Evolutionary conservation across 2,888 invertebrate species (phyloP).

Genomic region (Ctenicera cuprea): DNA sequence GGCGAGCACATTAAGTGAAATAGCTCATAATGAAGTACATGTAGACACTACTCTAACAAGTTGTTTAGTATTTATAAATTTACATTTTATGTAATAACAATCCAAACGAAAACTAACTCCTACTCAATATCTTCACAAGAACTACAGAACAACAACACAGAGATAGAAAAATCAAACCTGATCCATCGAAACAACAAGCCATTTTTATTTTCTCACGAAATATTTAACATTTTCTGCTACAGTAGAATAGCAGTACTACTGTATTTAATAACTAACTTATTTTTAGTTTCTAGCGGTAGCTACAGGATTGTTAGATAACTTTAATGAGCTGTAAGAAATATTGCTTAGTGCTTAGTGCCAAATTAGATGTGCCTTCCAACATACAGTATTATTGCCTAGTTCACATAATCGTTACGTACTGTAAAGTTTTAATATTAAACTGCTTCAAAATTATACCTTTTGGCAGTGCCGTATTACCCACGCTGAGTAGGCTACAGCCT

Average conservation of each 20-base stretch:
- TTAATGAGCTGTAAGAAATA: background rate
- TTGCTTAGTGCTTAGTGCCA: slow-evolving; percentile 2
- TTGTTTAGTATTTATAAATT: background rate
- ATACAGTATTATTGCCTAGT: no score
- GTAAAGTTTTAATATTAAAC: no score
- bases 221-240: background rate
- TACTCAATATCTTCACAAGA: no score
- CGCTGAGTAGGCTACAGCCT: no score
- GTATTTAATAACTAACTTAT: no score
- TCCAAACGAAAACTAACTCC: no score
- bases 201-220: background rate
- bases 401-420: no score
- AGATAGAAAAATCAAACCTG: background rate
- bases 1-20: no score
- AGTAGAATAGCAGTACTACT: background rate
- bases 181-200: background rate
- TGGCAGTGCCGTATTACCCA: no score
- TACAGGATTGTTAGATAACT: background rate
- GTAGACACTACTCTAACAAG: no score
- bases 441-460: no score
- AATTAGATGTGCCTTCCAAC: background rate
- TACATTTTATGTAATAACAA: background rate
- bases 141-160: background rate
- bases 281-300: slow-evolving; percentile 7
- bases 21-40: no score